Percentiles rank a stretch among this genome's conserved stretches.
Evolutionary conservation across 2,113 vertebrate species (phyloP).

Genomic region (Perognathus longimembris): DNA sequence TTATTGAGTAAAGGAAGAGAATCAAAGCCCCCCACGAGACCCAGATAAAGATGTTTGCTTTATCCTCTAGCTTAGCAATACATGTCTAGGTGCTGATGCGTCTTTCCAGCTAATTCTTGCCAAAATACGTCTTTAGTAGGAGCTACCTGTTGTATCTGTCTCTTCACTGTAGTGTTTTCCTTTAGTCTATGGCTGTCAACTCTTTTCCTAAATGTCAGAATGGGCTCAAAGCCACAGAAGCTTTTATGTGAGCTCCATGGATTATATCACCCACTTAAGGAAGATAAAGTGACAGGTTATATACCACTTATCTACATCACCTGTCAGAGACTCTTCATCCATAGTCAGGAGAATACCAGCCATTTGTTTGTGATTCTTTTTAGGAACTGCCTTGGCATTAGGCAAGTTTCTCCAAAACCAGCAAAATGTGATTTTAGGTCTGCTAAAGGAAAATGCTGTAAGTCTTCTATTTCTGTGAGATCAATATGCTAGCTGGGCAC

Average conservation of each 20-base stretch:
- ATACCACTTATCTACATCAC: conserved; percentile 62
- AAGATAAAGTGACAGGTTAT: conserved; percentile 62
- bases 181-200: conserved; percentile 62
- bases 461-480: conserved; percentile 61
- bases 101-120: conserved; percentile 68
- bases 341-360: conserved; percentile 12
- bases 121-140: conserved; percentile 53
- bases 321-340: conserved; percentile 66
- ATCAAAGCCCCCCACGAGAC: conserved; percentile 23
- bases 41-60: conserved; percentile 54
- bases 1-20: conserved; percentile 42
- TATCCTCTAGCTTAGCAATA: conserved; percentile 54
- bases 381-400: not conserved
- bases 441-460: conserved; percentile 48
- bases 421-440: conserved; percentile 34
- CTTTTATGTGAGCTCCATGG: conserved; percentile 64
- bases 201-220: conserved; percentile 62
- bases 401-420: conserved; percentile 3
- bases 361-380: conserved; percentile 52
- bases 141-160: conserved; percentile 42
- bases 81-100: not conserved
- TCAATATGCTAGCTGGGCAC: conserved; percentile 47
- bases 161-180: conserved; percentile 52
- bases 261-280: conserved; percentile 70
- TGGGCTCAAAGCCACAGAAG: conserved; percentile 57